These are phyloP conservation scores for Trematomus loennbergii DNA, from an alignment of 2,113 vertebrate species.

Conservation along the genomic window DNA sequence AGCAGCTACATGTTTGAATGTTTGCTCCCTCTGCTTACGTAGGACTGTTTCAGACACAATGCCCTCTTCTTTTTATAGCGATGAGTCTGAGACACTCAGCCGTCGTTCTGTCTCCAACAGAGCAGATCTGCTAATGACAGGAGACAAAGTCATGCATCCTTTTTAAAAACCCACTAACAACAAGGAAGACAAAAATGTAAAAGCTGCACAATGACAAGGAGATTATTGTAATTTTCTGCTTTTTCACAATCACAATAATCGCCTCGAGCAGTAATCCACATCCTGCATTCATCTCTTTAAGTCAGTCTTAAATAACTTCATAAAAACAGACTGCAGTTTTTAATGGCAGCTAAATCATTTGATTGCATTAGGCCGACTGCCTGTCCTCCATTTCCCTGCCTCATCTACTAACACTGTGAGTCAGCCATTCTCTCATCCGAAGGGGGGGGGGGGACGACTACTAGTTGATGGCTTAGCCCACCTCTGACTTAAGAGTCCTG, in stretches of 20 bases:
- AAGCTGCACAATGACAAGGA: background rate
- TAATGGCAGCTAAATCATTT: conserved; percentile 59
- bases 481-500: conserved; percentile 60
- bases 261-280: conserved; percentile 39
- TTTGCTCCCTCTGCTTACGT: background rate
- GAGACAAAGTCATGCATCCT: background rate
- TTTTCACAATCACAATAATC: background rate
- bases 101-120: conserved; percentile 30
- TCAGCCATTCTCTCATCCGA: conserved; percentile 77
- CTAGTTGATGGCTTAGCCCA: conserved; percentile 57
- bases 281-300: conserved; percentile 47
- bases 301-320: conserved; percentile 51
- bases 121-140: background rate
- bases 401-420: conserved; percentile 71
- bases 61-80: background rate
- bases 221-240: background rate
- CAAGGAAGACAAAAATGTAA: background rate
- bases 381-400: conserved; percentile 71
- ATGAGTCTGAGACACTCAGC: conserved; percentile 2
- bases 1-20: background rate
- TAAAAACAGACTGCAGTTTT: conserved; percentile 51
- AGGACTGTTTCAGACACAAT: conserved; percentile 8
- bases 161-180: background rate
- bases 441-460: background rate
- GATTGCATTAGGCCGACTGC: conserved; percentile 70